Percentiles rank a stretch among this genome's conserved stretches.
Evolutionary conservation across 2,113 vertebrate species (phyloP).

Genomic region (Platichthys flesus): DNA sequence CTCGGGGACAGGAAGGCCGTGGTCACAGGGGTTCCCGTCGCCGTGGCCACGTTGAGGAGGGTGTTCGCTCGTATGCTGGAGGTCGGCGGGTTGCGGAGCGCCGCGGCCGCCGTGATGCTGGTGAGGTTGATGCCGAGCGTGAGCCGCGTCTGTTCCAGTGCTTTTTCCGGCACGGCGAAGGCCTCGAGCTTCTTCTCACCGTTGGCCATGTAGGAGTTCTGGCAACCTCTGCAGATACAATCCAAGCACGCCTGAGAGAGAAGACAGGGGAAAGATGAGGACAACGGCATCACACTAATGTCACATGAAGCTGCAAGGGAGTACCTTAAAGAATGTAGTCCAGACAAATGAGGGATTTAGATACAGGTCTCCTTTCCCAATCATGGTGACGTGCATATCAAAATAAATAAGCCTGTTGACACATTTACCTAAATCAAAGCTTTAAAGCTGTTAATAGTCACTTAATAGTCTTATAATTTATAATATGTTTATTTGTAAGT

Average conservation of each 20-base stretch:
- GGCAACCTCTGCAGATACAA: conserved; percentile 99
- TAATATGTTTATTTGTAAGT: too few species aligned
- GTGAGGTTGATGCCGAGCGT: conserved; percentile 99
- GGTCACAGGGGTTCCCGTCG: conserved; percentile 89
- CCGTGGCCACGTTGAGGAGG: conserved; percentile 77
- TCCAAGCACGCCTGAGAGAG: conserved; percentile 90
- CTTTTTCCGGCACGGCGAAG: conserved; percentile 98
- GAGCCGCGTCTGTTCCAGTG: conserved; percentile 97
- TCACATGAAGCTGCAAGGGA: background rate
- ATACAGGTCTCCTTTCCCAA: too few species aligned
- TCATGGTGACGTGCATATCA: too few species aligned
- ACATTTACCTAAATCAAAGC: too few species aligned
- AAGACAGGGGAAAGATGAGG: background rate
- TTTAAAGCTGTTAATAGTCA: too few species aligned
- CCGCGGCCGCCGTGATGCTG: conserved; percentile 94
- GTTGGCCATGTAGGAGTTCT: conserved; percentile 99
- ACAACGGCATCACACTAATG: background rate
- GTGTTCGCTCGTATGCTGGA: conserved; percentile 76
- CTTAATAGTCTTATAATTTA: too few species aligned
- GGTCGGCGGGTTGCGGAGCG: conserved; percentile 79
- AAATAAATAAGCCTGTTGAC: too few species aligned
- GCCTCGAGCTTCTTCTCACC: conserved; percentile 99
- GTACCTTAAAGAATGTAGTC: background rate
- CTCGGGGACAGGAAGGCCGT: conserved; percentile 92
- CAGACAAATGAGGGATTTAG: too few species aligned